Evolutionary conservation across 2,888 invertebrate species (phyloP), one percentile per base, ranked within the genome.

Genomic region (Eilema sororculum): DNA sequence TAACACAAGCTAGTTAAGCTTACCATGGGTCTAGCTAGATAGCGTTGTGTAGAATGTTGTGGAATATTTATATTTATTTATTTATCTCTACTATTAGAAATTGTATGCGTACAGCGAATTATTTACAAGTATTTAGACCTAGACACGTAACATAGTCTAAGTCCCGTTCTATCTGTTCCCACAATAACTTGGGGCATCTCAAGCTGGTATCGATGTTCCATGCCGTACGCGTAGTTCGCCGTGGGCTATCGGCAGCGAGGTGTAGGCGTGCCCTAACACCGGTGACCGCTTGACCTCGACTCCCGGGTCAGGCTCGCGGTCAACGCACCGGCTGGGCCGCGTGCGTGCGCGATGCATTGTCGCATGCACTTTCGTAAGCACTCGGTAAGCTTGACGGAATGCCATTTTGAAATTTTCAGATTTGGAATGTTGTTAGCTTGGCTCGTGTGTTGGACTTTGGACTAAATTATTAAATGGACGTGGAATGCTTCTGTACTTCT

Each of bases 271-370:
- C 83, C 88, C 83, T 86, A 85, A 86, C 88, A 87, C 87, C 87
- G 87, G 82, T 93, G 93, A 92, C 93, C 94, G 93, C 90, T 85
- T 94, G 94, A 92, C 93, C 93, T 90, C 92, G 89, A 88, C 87
- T 86, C 88, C 84, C 87, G 85, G 91, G 90, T 89, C 89, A 86
- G 77, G 73, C 81, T 76, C 68, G 86, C 87, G 93, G 93, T 93
- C 93, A 93, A 92, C 90, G 93, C 92, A 91, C 93, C 77, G 79
- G 69, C 74, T 68, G 67, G 75, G 74, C 72, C 79, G 78, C 83
- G 79, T 82, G 86, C 83, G 79, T 83, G 86, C 81, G 80, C 86
- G 78, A 79, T 82, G 86, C 86, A 83, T 85, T 89, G 90, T 91
- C 28, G 60, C 30, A 25, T 87, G 88, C 87, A 83, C 87, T 89